Evolutionary conservation across 1,140 invertebrate species (phyloP).

Genomic region (Varroa destructor): DNA sequence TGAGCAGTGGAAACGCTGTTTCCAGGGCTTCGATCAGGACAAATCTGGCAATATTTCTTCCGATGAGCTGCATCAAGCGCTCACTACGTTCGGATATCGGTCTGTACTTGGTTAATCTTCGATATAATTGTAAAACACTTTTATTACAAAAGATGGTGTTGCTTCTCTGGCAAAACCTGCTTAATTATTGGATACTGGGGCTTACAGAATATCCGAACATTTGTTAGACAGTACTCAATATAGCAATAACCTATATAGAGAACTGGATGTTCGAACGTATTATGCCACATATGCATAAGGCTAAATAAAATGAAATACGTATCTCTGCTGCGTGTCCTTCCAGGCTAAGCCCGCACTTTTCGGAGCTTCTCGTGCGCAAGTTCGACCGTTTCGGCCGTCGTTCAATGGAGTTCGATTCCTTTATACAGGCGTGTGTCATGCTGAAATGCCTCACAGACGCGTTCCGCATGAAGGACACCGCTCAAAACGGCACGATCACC

Average conservation of each 20-base stretch:
- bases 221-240: background rate
- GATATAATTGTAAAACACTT: constrained; percentile 24
- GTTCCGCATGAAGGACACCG: constrained; percentile 30
- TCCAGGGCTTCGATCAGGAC: constrained; percentile 41
- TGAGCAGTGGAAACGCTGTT: constrained; percentile 58
- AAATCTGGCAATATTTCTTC: constrained; percentile 42
- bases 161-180: background rate
- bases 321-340: constrained; percentile 20
- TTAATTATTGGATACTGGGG: constrained; percentile 11
- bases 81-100: constrained; percentile 42
- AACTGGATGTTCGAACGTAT: no score
- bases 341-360: constrained; percentile 41
- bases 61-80: constrained; percentile 40
- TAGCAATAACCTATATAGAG: no score
- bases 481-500: constrained; percentile 22
- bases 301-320: background rate
- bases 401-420: constrained; percentile 43
- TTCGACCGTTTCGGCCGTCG: constrained; percentile 38
- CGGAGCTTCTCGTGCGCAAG: constrained; percentile 38
- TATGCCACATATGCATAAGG: no score
- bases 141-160: no score
- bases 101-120: constrained; percentile 35
- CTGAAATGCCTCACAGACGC: constrained; percentile 29
- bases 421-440: constrained; percentile 44
- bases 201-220: background rate